phyloP scores from a whole-genome alignment of 2,888 invertebrate species.

The Limenitis camilla region DNA sequence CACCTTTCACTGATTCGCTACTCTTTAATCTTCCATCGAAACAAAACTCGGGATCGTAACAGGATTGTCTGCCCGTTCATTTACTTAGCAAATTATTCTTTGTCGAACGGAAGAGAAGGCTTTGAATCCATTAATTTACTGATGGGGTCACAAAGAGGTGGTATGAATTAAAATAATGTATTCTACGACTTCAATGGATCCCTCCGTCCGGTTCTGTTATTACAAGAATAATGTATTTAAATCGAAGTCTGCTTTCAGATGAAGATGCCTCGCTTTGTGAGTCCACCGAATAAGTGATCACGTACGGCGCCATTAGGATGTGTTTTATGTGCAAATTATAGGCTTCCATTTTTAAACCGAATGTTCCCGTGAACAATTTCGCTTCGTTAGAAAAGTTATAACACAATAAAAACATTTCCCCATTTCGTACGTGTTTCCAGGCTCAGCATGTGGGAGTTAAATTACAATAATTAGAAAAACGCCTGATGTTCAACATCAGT shows the following conservation, averaged over 20 bases:
- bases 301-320: constrained; percentile 70
- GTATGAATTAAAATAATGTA: constrained; percentile 74
- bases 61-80: constrained; percentile 72
- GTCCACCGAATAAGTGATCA: constrained; percentile 67
- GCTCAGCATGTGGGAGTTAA: background rate
- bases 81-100: constrained; percentile 75
- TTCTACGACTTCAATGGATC: constrained; percentile 70
- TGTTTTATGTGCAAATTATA: constrained; percentile 75
- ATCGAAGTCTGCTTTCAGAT: constrained; percentile 70
- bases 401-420: constrained; percentile 19
- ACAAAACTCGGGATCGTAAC: constrained; percentile 68
- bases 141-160: constrained; percentile 73
- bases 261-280: constrained; percentile 68
- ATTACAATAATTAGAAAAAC: background rate
- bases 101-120: constrained; percentile 71
- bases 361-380: constrained; percentile 49
- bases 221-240: constrained; percentile 74
- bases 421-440: constrained; percentile 11
- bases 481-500: constrained; percentile 8
- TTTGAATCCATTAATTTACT: constrained; percentile 73
- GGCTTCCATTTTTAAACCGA: constrained; percentile 67
- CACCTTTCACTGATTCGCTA: constrained; percentile 60
- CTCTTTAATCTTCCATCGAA: constrained; percentile 71
- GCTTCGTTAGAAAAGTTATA: constrained; percentile 66
- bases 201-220: constrained; percentile 70